These are phyloP conservation scores for Clavelina lepadiformis DNA, from an alignment of 23 tunicate species.

Conservation along the genomic window DNA sequence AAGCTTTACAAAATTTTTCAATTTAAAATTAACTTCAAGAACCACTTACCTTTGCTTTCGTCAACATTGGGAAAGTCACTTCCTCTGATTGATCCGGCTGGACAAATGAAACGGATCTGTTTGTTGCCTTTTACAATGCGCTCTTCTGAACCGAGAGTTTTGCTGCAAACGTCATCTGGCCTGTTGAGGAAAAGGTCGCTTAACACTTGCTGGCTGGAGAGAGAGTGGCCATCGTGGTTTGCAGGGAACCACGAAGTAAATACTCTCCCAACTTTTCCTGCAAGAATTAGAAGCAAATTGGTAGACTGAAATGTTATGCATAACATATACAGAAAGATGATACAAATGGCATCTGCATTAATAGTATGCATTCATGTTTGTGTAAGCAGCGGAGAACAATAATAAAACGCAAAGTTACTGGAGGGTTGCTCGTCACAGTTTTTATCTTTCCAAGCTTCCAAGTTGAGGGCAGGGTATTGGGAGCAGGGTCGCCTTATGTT, in stretches of 20 bases:
- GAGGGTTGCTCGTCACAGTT: no score
- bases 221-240: not conserved
- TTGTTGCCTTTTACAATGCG: conserved; percentile 35
- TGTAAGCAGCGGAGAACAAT: no score
- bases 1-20: no score
- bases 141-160: conserved; percentile 22
- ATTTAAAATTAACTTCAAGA: no score
- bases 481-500: conserved; percentile 40
- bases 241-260: conserved; percentile 52
- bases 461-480: conserved; percentile 16
- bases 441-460: conserved; percentile 60
- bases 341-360: no score
- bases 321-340: no score
- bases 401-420: no score
- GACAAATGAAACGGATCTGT: conserved; percentile 57
- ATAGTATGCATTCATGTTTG: no score
- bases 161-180: conserved; percentile 60
- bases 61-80: conserved; percentile 57
- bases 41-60: conserved; percentile 39
- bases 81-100: conserved; percentile 59
- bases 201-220: not conserved
- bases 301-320: no score
- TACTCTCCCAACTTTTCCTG: no score
- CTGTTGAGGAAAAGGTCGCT: conserved; percentile 33
- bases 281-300: no score